A percentile compares a stretch with the other conserved stretches of the same genome.
These are phyloP conservation scores for Karalla daura DNA, from an alignment of 2,797 vertebrate genomes.

Conservation along the genomic window DNA sequence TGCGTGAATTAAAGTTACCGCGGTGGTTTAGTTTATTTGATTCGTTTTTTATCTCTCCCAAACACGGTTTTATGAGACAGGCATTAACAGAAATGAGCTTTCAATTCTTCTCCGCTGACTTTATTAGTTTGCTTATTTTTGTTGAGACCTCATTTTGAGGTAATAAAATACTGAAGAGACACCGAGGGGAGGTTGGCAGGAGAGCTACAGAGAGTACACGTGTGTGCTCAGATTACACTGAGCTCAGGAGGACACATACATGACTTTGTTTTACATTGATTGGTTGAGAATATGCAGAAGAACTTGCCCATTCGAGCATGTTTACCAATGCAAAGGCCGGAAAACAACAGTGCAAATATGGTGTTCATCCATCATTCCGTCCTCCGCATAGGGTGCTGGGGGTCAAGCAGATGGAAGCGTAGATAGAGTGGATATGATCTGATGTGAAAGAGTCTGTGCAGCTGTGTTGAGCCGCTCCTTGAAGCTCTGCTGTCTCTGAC, in stretches of 20 bases:
- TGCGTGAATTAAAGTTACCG: constrained; percentile 43
- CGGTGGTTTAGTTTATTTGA: constrained; percentile 41
- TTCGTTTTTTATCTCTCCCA: constrained; percentile 39
- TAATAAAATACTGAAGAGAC: constrained; percentile 45
- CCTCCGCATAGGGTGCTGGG: background rate
- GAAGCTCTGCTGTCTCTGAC: constrained; percentile 37
- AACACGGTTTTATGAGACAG: constrained; percentile 53
- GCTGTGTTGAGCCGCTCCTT: constrained; percentile 48
- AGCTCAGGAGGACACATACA: constrained; percentile 9
- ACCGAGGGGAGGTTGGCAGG: background rate
- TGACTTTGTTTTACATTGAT: constrained; percentile 29
- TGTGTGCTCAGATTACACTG: constrained; percentile 7
- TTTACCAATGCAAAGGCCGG: constrained; percentile 9
- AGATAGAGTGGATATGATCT: background rate
- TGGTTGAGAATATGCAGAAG: constrained; percentile 11
- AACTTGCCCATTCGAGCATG: background rate
- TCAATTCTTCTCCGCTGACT: constrained; percentile 39
- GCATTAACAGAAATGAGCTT: constrained; percentile 29
- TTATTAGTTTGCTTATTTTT: constrained; percentile 56
- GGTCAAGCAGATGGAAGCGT: background rate
- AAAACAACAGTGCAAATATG: background rate
- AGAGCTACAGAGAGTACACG: constrained; percentile 8
- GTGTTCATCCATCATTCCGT: background rate
- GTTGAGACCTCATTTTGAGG: constrained; percentile 23
- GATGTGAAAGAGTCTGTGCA: constrained; percentile 8